Conservation (phyloP, 2,888 invertebrate genomes). For the Caenorhabditis virilis region DNA sequence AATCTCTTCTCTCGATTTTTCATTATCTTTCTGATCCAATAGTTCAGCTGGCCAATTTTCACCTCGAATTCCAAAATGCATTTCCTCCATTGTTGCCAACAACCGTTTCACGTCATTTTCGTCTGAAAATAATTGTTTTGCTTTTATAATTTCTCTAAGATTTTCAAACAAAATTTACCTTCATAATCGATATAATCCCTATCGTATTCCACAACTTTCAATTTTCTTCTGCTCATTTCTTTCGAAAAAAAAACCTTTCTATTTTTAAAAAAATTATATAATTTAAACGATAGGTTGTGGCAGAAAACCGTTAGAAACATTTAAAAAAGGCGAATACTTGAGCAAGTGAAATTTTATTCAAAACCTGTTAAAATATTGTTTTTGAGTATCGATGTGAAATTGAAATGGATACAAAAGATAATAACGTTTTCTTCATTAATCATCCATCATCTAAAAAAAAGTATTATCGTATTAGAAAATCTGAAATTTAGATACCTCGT, state of each 20-base stretch:
- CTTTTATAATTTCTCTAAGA: background rate
- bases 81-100: constrained; percentile 38
- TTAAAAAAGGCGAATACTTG: too few relatives aligned
- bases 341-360: too few relatives aligned
- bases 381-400: too few relatives aligned
- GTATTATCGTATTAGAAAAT: too few relatives aligned
- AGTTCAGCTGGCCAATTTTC: constrained; percentile 41
- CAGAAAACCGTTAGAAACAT: too few relatives aligned
- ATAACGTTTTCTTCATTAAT: too few relatives aligned
- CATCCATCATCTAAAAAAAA: too few relatives aligned
- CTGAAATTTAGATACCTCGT: background rate
- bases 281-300: too few relatives aligned
- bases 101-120: constrained; percentile 35
- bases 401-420: too few relatives aligned
- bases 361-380: too few relatives aligned
- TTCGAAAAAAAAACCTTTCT: too few relatives aligned
- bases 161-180: constrained; percentile 16
- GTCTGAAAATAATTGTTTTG: constrained; percentile 25
- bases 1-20: constrained; percentile 27
- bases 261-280: too few relatives aligned
- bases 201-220: constrained; percentile 42
- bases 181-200: constrained; percentile 41
- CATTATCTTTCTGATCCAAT: constrained; percentile 32
- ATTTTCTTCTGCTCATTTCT: constrained; percentile 45
- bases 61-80: constrained; percentile 29